Evolutionary conservation across 2,113 vertebrate species (phyloP), one percentile per base, ranked within the genome.

Genomic region (Pitta sordida): DNA sequence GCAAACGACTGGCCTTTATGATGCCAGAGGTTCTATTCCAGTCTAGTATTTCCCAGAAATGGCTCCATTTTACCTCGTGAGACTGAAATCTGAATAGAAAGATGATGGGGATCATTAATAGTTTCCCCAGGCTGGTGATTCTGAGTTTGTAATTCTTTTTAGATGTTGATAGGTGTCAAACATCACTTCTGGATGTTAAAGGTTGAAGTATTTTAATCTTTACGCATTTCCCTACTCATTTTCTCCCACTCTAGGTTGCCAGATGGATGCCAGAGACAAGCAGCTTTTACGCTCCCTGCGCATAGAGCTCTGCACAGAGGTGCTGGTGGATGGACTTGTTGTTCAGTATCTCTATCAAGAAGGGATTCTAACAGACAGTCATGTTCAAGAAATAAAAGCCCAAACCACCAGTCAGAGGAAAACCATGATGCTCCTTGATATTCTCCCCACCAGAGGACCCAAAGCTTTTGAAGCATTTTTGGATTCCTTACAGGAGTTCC

Each of bases 271-370:
- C 53, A 97, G 60, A 49, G 99, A 99, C 97, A 98, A 95, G 89
- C 97, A 98, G 1, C 74, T 99, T 30, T 98, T 99, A 32, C 98
- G 98, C 67, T 97, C 96, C 3, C 91, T 98, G 78, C 97, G 98
- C 14, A 92, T 99, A 78, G 95, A 98, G 37, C 97, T 99, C 63
- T 98, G 98, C 75, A 96, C 97, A 2, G 98, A 99, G 92, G 97
- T 99, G 14, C 89, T 99, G 91, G 98, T 99, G 58, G 98, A 98
- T 11, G 98, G 98, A 53, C 56, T 98, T 10, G 97, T 99, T 73
- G 96, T 99, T 93, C 98, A 98, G 43, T 98, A 98, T 46, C 98
- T 99, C 92, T 99, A 98, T 91, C 99, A 99, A 96, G 99, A 99
- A 97, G 97, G 97, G 18, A 91, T 99, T 78, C 94, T 99, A 73